A percentile compares a stretch with the other conserved stretches of the same genome.
These are phyloP conservation scores for Diadegma fenestrale DNA, from an alignment of 2,888 invertebrate genomes.

Conservation along the genomic window DNA sequence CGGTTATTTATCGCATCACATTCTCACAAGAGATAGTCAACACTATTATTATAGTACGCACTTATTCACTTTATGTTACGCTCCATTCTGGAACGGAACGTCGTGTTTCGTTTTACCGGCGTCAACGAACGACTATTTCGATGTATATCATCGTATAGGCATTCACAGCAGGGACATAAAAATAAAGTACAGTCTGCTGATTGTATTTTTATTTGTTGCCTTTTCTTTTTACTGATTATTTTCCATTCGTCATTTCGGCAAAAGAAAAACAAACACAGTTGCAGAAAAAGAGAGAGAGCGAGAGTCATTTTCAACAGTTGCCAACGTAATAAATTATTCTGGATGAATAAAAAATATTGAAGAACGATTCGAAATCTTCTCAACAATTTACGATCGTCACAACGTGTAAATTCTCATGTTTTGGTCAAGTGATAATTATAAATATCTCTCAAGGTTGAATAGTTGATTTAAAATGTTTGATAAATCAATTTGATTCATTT, in stretches of 20 bases:
- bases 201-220: background rate
- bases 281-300: background rate
- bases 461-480: background rate
- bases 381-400: background rate
- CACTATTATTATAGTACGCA: constrained; percentile 17
- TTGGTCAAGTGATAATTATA: background rate
- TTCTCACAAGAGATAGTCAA: constrained; percentile 9
- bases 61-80: constrained; percentile 3
- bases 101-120: constrained; percentile 1
- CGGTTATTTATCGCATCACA: constrained; percentile 34
- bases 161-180: constrained; percentile 7
- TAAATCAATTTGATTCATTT: too few species aligned
- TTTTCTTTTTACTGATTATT: constrained; percentile 12
- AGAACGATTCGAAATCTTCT: background rate
- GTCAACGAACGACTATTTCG: constrained; percentile 9
- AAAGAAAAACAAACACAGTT: background rate
- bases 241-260: background rate
- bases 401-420: background rate
- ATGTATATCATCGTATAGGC: constrained; percentile 15
- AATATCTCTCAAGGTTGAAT: background rate
- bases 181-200: constrained; percentile 25
- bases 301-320: background rate
- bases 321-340: background rate
- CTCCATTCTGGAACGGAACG: background rate
- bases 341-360: background rate